phyloP scores from a whole-genome alignment of 2,113 vertebrate genomes.

The Drymodes brunneopygia region DNA sequence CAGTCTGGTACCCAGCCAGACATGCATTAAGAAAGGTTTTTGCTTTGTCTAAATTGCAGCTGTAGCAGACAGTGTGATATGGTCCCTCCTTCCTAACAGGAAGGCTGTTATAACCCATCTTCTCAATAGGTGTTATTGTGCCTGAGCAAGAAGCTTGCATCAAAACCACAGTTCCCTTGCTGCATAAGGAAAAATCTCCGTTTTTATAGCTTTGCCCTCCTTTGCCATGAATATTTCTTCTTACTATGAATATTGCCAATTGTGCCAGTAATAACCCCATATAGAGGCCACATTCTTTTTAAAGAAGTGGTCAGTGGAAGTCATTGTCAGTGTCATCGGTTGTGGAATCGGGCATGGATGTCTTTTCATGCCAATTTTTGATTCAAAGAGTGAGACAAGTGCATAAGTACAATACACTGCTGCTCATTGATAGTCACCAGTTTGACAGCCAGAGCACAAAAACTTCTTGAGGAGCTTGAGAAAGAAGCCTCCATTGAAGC shows the following conservation, averaged over 20 bases:
- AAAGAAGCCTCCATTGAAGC: not conserved
- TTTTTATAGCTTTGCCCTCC: not conserved
- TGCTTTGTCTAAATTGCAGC: not conserved
- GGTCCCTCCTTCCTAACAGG: not conserved
- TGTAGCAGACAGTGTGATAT: not conserved
- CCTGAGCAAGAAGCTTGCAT: not conserved
- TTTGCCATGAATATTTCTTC: not conserved
- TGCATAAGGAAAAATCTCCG: not conserved
- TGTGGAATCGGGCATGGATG: not conserved
- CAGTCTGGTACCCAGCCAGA: not conserved
- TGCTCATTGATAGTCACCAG: not conserved
- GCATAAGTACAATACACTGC: not conserved
- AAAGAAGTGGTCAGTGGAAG: not conserved
- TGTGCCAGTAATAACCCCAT: not conserved
- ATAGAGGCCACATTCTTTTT: rapidly evolving
- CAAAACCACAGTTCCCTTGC: not conserved
- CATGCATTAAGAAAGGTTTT: not conserved
- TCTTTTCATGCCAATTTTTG: not conserved
- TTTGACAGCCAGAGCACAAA: too few relatives aligned
- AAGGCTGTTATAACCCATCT: not conserved
- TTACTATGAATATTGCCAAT: not conserved
- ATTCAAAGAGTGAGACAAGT: not conserved
- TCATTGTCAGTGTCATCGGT: not conserved
- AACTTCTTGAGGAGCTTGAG: not conserved
- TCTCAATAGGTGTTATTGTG: not conserved